Evolutionary conservation across 1,140 invertebrate species (phyloP).

Genomic region (Bradysia coprophila): DNA sequence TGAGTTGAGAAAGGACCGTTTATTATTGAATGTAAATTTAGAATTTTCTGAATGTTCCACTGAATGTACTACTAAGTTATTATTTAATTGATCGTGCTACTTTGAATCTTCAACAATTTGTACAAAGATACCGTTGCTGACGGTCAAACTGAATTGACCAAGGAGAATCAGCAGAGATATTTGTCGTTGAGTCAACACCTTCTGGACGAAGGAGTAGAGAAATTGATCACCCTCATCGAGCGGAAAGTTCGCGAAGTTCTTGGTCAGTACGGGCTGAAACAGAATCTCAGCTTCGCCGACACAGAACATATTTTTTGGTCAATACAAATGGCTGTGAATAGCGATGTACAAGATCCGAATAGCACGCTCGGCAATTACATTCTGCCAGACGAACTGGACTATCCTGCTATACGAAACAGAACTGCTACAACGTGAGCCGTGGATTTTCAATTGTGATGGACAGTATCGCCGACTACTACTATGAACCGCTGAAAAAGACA

Average conservation of each 20-base stretch:
- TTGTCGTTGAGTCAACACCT: conserved; percentile 48
- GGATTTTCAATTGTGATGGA: conserved; percentile 65
- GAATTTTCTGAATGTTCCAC: too few species aligned
- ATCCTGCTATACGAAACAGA: too few species aligned
- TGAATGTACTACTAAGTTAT: too few species aligned
- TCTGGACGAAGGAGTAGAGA: conserved; percentile 45
- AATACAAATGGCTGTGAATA: conserved; percentile 44
- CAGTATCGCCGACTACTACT: conserved; percentile 54
- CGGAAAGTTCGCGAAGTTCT: conserved; percentile 46
- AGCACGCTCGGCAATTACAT: conserved; percentile 44
- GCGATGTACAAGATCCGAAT: conserved; percentile 40
- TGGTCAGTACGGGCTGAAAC: conserved; percentile 45
- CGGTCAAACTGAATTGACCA: conserved; percentile 16
- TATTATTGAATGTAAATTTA: too few species aligned
- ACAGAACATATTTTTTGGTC: conserved; percentile 64
- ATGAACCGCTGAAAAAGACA: conserved; percentile 15
- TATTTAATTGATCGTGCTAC: too few species aligned
- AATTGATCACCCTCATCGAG: conserved; percentile 42
- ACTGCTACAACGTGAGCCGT: conserved; percentile 54
- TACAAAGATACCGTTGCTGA: conserved; percentile 31
- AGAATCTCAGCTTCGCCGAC: conserved; percentile 54
- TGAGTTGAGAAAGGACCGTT: too few species aligned
- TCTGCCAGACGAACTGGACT: conserved; percentile 13
- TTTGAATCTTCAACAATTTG: too few species aligned
- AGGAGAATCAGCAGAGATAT: conserved; percentile 23